Percentiles rank a stretch among this genome's conserved stretches.
Evolutionary conservation across 2,797 vertebrate species (phyloP).

Genomic region (Xenops minutus): DNA sequence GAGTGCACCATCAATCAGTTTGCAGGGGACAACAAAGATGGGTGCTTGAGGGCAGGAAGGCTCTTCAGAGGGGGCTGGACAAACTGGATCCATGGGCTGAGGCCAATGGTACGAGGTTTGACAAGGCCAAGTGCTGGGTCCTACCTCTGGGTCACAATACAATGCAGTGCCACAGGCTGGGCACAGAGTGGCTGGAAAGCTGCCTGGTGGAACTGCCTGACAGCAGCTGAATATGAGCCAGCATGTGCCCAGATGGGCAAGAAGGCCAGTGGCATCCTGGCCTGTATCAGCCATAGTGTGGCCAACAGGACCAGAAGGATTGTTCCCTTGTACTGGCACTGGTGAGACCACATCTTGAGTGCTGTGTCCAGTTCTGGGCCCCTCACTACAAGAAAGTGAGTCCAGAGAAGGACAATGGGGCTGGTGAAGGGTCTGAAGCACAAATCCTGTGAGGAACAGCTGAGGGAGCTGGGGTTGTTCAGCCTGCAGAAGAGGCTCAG

Average conservation of each 20-base stretch:
- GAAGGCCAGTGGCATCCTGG: not conserved
- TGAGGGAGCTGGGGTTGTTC: not conserved
- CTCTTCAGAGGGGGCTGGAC: not conserved
- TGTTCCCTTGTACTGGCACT: not conserved
- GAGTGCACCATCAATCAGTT: not conserved
- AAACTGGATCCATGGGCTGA: not conserved
- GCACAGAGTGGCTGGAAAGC: not conserved
- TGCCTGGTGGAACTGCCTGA: not conserved
- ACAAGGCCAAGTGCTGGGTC: not conserved
- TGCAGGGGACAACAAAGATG: fast-evolving
- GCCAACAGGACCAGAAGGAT: not conserved
- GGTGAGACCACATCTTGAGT: not conserved
- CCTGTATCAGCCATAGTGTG: not conserved
- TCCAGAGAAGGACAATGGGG: not conserved
- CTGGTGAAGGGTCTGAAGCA: not conserved
- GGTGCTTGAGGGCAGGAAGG: not conserved
- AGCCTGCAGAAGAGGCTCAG: not conserved
- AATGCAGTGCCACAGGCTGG: not conserved
- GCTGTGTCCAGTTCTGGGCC: not conserved
- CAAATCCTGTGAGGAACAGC: not conserved
- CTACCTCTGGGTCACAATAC: not conserved
- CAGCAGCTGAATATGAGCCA: not conserved
- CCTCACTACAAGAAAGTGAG: not conserved
- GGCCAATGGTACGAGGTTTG: not conserved
- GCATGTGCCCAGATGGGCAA: not conserved